Evolutionary conservation across 2,113 vertebrate species (phyloP), one percentile per base, ranked within the genome.

Genomic region (Osmerus eperlanus): DNA sequence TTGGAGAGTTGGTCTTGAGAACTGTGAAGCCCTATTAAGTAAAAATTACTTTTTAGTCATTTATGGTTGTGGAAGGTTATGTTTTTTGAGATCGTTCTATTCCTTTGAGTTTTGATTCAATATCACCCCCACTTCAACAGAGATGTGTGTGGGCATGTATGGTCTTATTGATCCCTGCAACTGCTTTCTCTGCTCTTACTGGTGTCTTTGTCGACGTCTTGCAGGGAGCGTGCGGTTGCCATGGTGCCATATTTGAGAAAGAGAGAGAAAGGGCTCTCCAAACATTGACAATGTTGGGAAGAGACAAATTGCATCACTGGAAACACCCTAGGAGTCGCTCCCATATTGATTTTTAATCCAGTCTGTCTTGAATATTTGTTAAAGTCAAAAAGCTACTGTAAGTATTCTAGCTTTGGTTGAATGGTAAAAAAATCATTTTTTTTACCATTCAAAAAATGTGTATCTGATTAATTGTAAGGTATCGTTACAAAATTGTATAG

Each of bases 141-240:
- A 64, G 25, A 58, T 65, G 2, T 29, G 16, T 65, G 51, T 68
- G 14, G n/a, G 19, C 56, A 62, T 61, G 56, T 62, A 29, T 77
- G 47, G 58, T 18, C 51, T 23, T 71, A 74, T 75, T 69, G 65
- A 78, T 82, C 59, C 65, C 14, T 21, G 16, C 7, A 61, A 66
- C 78, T 32, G 52, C 75, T 67, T 53, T 6, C 68, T 12, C 19
- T 32, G 15, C 64, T 28, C 36, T 56, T 51, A 55, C 15, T 58
- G 60, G 19, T 65, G 61, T 59, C 70, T 75, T 76, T 71, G 13
- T 64, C 69, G 23, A 66, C 61, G 7, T 67, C 62, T 80, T 70
- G 41, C 58, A 18, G 63, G 73, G 62, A 78, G 65, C 73, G 18
- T 82, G 66, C 72, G 65, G 82, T 87, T 88, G 58, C 85, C 78